phyloP scores from a whole-genome alignment of 2,113 vertebrate species.

The Eubucco bourcierii region DNA sequence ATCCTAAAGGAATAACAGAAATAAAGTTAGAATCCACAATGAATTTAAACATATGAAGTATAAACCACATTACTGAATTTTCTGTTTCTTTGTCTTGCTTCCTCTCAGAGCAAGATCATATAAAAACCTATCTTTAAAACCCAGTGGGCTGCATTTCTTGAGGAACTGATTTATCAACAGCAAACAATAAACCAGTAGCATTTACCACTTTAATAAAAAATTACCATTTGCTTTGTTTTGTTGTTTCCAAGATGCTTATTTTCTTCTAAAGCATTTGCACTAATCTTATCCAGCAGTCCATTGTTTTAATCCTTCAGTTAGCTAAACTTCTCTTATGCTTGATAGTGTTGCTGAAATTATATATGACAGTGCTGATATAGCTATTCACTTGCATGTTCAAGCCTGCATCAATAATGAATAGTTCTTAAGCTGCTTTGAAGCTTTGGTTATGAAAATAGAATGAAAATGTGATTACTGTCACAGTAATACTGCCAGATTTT shows the following conservation, averaged over 20 bases:
- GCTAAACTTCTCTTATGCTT: constrained; percentile 49
- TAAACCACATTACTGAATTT: background rate
- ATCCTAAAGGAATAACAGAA: background rate
- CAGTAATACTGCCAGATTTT: constrained; percentile 63
- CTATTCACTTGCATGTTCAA: constrained; percentile 56
- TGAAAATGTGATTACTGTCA: constrained; percentile 72
- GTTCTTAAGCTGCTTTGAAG: constrained; percentile 69
- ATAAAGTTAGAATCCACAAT: background rate
- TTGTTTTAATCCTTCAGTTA: constrained; percentile 51
- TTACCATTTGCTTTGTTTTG: background rate
- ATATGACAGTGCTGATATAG: constrained; percentile 43
- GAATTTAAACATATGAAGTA: background rate
- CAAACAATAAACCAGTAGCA: background rate
- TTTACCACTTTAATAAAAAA: constrained; percentile 61
- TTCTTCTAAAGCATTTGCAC: constrained; percentile 66
- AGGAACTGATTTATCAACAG: constrained; percentile 36
- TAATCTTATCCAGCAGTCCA: constrained; percentile 47
- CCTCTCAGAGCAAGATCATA: background rate
- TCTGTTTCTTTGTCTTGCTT: background rate
- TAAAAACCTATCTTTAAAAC: constrained; percentile 26
- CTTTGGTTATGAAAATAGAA: constrained; percentile 73
- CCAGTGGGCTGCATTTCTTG: background rate
- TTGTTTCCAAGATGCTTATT: constrained; percentile 56
- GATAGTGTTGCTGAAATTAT: constrained; percentile 59
- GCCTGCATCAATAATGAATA: constrained; percentile 68